Percentiles rank a stretch among this genome's conserved stretches.
Evolutionary conservation across 2,797 vertebrate genomes (phyloP).

Genomic region (Poecilia velifera): DNA sequence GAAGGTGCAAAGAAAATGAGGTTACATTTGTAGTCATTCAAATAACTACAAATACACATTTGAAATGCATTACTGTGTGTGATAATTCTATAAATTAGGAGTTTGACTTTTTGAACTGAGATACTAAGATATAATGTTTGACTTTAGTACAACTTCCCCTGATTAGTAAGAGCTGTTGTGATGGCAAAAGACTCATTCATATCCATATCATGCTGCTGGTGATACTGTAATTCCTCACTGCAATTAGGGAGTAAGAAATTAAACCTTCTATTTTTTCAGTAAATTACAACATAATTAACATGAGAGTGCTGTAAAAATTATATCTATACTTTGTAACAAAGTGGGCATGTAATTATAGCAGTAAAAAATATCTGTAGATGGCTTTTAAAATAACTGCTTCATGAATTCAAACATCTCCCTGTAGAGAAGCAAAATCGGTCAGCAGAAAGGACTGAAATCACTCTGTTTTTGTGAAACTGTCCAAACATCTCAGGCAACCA

Average conservation of each 20-base stretch:
- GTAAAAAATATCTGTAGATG: conserved; percentile 12
- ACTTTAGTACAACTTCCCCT: not conserved
- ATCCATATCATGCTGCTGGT: not conserved
- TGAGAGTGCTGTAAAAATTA: conserved; percentile 3
- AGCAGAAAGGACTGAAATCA: conserved; percentile 21
- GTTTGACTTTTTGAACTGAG: not conserved
- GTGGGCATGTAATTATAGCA: conserved; percentile 1
- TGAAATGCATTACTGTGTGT: not conserved
- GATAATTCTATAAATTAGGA: not conserved
- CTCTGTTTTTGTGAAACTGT: conserved; percentile 20
- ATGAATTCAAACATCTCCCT: not conserved
- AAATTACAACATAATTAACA: conserved; percentile 11
- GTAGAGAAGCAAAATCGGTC: conserved; percentile 6
- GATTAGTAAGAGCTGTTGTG: not conserved
- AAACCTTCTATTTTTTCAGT: not conserved
- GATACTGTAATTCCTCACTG: not conserved
- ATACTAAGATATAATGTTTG: not conserved
- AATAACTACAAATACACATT: not conserved
- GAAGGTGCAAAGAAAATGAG: not conserved
- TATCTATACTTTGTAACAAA: conserved; percentile 6
- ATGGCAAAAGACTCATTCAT: not conserved
- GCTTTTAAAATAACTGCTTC: conserved; percentile 12
- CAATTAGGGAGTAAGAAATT: conserved; percentile 3
- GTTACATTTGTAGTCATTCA: not conserved
- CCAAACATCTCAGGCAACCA: conserved; percentile 5